Evolutionary conservation across 2,797 vertebrate species (phyloP).

Genomic region (Falco biarmicus): DNA sequence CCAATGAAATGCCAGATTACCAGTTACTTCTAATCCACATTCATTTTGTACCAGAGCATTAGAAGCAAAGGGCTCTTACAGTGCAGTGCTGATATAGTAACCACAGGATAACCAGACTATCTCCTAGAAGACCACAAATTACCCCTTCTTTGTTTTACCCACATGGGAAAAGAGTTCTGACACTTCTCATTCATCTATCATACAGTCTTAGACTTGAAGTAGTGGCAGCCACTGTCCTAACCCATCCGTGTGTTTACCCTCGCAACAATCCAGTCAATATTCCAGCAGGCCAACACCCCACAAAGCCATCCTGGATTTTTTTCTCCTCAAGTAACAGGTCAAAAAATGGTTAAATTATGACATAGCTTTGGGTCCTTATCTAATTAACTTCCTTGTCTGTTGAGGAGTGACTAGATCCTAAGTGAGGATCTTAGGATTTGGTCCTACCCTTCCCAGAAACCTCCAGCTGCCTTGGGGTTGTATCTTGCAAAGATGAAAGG

Average conservation of each 20-base stretch:
- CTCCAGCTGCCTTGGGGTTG: fast-evolving
- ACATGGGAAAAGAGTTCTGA: background rate
- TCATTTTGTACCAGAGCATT: background rate
- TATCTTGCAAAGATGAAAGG: background rate
- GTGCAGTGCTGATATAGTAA: background rate
- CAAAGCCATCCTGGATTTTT: background rate
- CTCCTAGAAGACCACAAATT: background rate
- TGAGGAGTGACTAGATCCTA: background rate
- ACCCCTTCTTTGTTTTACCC: background rate
- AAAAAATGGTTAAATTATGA: background rate
- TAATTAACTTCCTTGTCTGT: background rate
- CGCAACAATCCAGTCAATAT: background rate
- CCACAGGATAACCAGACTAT: background rate
- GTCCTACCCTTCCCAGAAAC: background rate
- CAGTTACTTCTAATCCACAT: background rate
- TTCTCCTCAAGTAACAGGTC: background rate
- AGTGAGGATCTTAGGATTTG: background rate
- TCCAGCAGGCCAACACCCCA: background rate
- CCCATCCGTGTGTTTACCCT: background rate
- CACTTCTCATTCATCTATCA: fast-evolving
- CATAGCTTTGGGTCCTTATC: background rate
- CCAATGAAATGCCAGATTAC: background rate
- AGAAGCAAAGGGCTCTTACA: background rate
- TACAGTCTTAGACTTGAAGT: background rate
- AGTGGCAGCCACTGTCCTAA: background rate